Percentiles rank a stretch among this genome's conserved stretches.
Evolutionary conservation across 2,797 vertebrate species (phyloP).

Genomic region (Gambusia yucatana): DNA sequence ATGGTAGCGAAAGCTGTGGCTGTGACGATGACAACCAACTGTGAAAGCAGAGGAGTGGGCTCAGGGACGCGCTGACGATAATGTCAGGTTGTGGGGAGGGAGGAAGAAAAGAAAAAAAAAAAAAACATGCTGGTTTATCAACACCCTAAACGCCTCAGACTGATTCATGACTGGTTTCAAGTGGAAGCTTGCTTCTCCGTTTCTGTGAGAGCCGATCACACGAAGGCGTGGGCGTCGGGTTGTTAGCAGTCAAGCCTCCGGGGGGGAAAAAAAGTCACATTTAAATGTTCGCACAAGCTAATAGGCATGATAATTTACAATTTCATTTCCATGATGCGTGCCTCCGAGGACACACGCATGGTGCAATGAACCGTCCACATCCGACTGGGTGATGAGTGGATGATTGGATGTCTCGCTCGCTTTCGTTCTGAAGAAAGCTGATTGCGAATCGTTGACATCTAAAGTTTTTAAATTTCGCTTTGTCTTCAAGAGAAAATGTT

Average conservation of each 20-base stretch:
- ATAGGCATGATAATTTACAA: slow-evolving; percentile 1
- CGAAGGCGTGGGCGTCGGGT: slow-evolving; percentile 31
- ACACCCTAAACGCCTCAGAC: slow-evolving; percentile 40
- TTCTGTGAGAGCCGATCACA: slow-evolving; percentile 34
- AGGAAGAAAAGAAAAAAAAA: too few species aligned
- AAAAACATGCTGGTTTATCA: slow-evolving; percentile 54
- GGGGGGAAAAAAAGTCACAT: slow-evolving; percentile 5
- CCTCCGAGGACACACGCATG: background rate
- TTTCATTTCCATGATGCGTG: slow-evolving; percentile 14
- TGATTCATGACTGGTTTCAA: slow-evolving; percentile 49
- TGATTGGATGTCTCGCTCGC: slow-evolving; percentile 24
- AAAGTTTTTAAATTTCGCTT: background rate
- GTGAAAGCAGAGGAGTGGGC: slow-evolving; percentile 29
- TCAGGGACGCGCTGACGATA: slow-evolving; percentile 30
- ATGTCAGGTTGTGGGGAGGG: slow-evolving; percentile 35
- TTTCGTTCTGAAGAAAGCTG: slow-evolving; percentile 22
- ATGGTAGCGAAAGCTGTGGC: slow-evolving; percentile 21
- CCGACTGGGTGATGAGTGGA: slow-evolving; percentile 19
- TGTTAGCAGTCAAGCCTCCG: slow-evolving; percentile 3
- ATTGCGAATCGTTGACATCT: slow-evolving; percentile 43
- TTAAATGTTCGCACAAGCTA: slow-evolving; percentile 21
- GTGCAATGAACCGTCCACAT: slow-evolving; percentile 15
- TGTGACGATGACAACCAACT: slow-evolving; percentile 18
- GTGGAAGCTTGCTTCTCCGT: slow-evolving; percentile 40
- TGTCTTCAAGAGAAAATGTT: background rate